A percentile compares a stretch with the other conserved stretches of the same genome.
These are phyloP conservation scores for Cenopis cana DNA, from an alignment of 2,888 invertebrate species.

Conservation along the genomic window DNA sequence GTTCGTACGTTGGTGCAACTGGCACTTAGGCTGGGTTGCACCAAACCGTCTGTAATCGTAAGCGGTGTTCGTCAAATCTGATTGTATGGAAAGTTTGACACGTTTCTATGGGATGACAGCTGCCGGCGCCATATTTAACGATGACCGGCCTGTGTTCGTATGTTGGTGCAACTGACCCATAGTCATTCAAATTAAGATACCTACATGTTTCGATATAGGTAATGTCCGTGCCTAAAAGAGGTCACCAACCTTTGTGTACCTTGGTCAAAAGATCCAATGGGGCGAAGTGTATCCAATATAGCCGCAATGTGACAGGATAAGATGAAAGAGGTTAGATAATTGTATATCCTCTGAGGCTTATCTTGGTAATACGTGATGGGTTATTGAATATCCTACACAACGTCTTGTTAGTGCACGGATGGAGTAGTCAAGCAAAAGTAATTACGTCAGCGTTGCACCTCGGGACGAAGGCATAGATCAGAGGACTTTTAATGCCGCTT, in stretches of 20 bases:
- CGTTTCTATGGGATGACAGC: too few relatives aligned
- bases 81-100: too few relatives aligned
- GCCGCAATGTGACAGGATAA: background rate
- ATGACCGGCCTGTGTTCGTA: too few relatives aligned
- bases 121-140: too few relatives aligned
- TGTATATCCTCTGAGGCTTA: background rate
- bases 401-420: background rate
- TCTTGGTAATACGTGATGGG: background rate
- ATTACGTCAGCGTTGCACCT: conserved; percentile 2
- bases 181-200: too few relatives aligned
- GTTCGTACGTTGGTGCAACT: too few relatives aligned
- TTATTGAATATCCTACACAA: background rate
- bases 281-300: background rate
- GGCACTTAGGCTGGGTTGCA: too few relatives aligned
- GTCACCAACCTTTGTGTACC: background rate
- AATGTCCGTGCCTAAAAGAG: background rate
- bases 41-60: too few relatives aligned
- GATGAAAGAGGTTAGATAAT: conserved; percentile 1
- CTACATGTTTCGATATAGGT: too few relatives aligned
- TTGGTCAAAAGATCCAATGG: background rate
- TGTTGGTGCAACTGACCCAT: too few relatives aligned
- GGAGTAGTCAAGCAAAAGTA: background rate
- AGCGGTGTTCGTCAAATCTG: too few relatives aligned
- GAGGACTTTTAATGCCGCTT: too few relatives aligned
- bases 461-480: background rate